phyloP scores from a whole-genome alignment of 2,888 invertebrate genomes.

The Drosophila limbata region DNA sequence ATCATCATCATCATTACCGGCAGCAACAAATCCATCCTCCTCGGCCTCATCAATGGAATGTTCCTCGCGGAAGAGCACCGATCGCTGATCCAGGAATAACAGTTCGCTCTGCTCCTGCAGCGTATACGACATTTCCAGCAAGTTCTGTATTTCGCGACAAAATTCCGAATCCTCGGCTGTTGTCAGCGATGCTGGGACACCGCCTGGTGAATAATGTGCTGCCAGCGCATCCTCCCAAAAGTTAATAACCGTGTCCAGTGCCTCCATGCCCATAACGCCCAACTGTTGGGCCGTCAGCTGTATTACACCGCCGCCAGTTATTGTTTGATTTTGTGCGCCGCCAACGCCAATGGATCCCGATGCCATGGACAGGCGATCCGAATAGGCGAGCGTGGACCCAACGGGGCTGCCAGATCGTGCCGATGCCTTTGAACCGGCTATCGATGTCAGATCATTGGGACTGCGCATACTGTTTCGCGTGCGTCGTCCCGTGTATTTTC shows the following conservation, averaged over 20 bases:
- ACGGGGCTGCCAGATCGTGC: constrained; percentile 87
- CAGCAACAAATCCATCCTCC: constrained; percentile 68
- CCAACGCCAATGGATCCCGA: constrained; percentile 89
- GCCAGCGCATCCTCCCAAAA: constrained; percentile 98
- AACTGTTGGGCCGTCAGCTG: constrained; percentile 94
- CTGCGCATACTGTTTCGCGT: constrained; percentile 88
- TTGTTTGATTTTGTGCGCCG: constrained; percentile 80
- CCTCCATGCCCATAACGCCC: constrained; percentile 97
- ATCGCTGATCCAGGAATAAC: constrained; percentile 94
- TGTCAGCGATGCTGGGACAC: constrained; percentile 88
- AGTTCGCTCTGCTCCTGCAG: constrained; percentile 95
- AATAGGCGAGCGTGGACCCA: constrained; percentile 87
- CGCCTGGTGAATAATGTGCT: constrained; percentile 88
- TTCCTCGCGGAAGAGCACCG: constrained; percentile 93
- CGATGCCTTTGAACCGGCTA: constrained; percentile 89
- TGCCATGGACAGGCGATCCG: constrained; percentile 89
- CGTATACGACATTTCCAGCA: constrained; percentile 93
- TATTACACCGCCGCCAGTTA: constrained; percentile 74
- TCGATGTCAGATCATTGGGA: constrained; percentile 89
- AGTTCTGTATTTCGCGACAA: constrained; percentile 91
- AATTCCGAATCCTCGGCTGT: constrained; percentile 95
- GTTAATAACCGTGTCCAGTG: constrained; percentile 95
- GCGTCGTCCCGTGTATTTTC: constrained; percentile 87
- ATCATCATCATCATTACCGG: constrained; percentile 58
- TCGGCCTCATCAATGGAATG: constrained; percentile 87